A percentile compares a stretch with the other conserved stretches of the same genome.
phyloP scores from a whole-genome alignment of 2,888 invertebrate species.

The Stegophylla sp. region DNA sequence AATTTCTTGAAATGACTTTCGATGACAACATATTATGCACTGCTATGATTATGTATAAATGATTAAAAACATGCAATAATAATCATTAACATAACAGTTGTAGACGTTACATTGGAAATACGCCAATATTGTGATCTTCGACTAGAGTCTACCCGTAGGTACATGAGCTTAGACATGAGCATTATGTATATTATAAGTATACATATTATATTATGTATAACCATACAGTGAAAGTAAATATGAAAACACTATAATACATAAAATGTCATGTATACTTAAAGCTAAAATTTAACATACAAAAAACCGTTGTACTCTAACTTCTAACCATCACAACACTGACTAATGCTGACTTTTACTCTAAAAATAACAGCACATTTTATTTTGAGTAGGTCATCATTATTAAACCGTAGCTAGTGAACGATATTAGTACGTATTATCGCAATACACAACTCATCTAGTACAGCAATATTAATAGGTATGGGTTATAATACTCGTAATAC shows the following conservation, averaged over 20 bases:
- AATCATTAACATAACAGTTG: background rate
- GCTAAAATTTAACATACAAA: slow-evolving; percentile 18
- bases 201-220: too few relatives aligned
- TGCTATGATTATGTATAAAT: background rate
- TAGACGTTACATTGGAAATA: slow-evolving; percentile 11
- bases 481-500: background rate
- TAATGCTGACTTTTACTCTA: background rate
- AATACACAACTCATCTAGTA: background rate
- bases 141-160: background rate
- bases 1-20: slow-evolving; percentile 26
- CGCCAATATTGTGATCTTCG: slow-evolving; percentile 35
- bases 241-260: background rate
- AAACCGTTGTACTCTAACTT: background rate
- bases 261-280: background rate
- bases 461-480: background rate
- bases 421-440: background rate
- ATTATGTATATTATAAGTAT: background rate
- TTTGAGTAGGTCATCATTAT: background rate
- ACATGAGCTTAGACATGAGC: background rate
- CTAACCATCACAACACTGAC: background rate
- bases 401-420: background rate
- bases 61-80: background rate
- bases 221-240: slow-evolving; percentile 13
- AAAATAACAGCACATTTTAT: background rate
- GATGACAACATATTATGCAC: background rate